These are phyloP conservation scores for Amiota mariae DNA, from an alignment of 2,888 invertebrate genomes.

Conservation along the genomic window DNA sequence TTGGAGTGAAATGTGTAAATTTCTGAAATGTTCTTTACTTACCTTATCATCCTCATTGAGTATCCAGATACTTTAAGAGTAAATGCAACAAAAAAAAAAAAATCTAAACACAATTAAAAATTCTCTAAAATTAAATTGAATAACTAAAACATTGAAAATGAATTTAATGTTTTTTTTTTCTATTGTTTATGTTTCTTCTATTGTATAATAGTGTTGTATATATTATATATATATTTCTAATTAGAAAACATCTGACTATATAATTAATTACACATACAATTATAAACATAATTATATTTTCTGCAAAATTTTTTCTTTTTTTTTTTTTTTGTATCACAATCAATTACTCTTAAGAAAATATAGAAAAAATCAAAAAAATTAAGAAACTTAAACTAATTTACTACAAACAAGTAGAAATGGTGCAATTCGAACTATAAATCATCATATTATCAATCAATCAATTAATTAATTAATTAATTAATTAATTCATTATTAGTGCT, in stretches of 20 bases:
- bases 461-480: not conserved
- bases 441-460: too few species aligned
- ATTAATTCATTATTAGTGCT: not conserved
- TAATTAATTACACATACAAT: constrained; percentile 48
- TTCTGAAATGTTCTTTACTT: not conserved
- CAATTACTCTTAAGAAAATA: constrained; percentile 48
- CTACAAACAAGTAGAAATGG: constrained; percentile 53
- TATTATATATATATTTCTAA: constrained; percentile 50
- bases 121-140: constrained; percentile 37
- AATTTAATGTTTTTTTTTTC: too few species aligned
- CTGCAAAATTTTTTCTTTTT: constrained; percentile 42
- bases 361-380: not conserved
- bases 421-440: constrained; percentile 52
- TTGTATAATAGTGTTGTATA: constrained; percentile 55
- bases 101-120: constrained; percentile 4
- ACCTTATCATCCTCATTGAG: not conserved
- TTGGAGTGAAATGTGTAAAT: not conserved
- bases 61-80: not conserved
- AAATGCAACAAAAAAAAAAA: too few species aligned
- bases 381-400: constrained; percentile 60
- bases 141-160: not conserved
- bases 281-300: constrained; percentile 53
- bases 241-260: constrained; percentile 57
- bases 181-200: constrained; percentile 36
- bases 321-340: constrained; percentile 62